Percentiles rank a stretch among this genome's conserved stretches.
phyloP scores from a whole-genome alignment of 2,113 vertebrate genomes.

The Puffinus mauretanicus region DNA sequence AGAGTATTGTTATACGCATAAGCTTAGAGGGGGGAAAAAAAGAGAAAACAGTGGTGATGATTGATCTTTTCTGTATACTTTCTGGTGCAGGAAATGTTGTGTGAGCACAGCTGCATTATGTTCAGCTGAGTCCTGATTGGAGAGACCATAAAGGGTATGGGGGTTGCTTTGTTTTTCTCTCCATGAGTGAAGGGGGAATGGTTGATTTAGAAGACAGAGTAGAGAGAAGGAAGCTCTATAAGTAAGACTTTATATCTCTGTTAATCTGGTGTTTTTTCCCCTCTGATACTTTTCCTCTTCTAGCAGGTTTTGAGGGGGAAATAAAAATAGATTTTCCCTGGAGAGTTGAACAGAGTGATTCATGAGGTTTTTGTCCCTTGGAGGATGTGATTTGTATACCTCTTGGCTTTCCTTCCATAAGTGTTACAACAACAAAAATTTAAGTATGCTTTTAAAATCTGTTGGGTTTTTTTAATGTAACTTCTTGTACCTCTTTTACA shows the following conservation, averaged over 20 bases:
- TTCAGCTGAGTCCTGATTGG: background rate
- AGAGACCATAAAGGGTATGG: background rate
- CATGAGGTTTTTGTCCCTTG: background rate
- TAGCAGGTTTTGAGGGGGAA: rapidly evolving
- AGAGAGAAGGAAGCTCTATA: rapidly evolving
- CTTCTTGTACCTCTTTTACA: background rate
- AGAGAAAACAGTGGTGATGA: background rate
- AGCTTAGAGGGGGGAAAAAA: background rate
- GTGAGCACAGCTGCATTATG: background rate
- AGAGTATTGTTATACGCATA: background rate
- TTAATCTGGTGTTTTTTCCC: rapidly evolving
- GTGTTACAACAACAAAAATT: background rate
- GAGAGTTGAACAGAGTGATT: background rate
- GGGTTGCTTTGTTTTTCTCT: rapidly evolving
- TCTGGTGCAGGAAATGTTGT: background rate
- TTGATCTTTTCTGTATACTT: rapidly evolving
- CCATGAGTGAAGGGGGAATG: rapidly evolving
- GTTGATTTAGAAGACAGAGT: background rate
- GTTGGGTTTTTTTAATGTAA: background rate
- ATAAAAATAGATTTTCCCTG: background rate
- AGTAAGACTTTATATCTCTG: background rate
- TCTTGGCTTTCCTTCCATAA: background rate
- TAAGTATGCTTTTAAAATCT: background rate
- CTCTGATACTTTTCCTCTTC: rapidly evolving
- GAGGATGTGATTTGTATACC: background rate